Base-by-base conservation (phyloP, 2,797 vertebrate genomes). In the Schizopygopsis pylzovi region DNA sequence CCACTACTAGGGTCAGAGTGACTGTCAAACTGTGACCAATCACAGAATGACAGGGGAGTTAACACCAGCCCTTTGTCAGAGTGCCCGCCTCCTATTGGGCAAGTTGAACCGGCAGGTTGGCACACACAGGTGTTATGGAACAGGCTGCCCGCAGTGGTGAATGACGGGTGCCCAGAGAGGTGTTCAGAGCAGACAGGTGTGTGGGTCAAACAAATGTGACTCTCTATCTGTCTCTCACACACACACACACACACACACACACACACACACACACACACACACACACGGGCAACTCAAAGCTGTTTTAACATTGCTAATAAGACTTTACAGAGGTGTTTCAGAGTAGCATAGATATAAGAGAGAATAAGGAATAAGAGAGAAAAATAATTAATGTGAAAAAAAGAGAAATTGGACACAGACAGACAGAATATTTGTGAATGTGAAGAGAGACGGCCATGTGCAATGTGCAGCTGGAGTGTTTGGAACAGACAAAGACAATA, bases 81-180 rank as follows among this genome's bases (percentile, higher is more conserved):
- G 52, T 28, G 70, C 6, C 56, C 18, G 4, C 49, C 37, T 79
- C 70, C 68, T 45, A 83, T 82, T 85, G 75, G 85, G 47, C 61
- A 67, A 61, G 76, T 72, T 52, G 25, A 75, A 56, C 67, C 10
- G 52, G 70, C 63, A 88, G 72, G 77, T 65, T 70, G 68, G 41
- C 25, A 25, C 63, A 43, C 41, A 84, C 92, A 92, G 92, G 92
- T 93, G 91, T 90, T 81, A 63, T 71, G 90, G 90, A 91, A 87
- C 90, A 47, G 87, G 88, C 90, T 92, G 91, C 91, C 88, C 83
- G 84, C 89, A 81, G 91, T 59, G 85, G 67, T 93, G 91, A 94
- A 84, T 92, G 94, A 93, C 89, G 89, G 92, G 91, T 91, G 90
- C 93, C 91, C 68, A 89, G 37, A 39, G 94, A 92, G 92, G 91